Evolutionary conservation across 1,140 invertebrate genomes (phyloP).

Genomic region (Drosophila novamexicana): DNA sequence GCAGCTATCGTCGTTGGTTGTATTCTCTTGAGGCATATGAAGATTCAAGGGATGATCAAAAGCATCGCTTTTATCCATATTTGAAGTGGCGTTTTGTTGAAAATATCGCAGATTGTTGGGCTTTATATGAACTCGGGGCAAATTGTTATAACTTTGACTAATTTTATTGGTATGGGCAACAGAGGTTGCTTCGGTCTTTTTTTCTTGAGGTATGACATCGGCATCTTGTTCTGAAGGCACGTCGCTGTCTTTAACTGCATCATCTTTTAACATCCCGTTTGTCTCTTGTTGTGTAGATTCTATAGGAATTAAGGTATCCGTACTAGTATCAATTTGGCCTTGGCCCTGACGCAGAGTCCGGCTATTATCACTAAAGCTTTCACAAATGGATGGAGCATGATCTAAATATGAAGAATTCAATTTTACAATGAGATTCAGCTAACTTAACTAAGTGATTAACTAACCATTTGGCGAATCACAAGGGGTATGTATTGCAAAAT

Average conservation of each 20-base stretch:
- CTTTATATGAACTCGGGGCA: slow-evolving; percentile 68
- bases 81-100: slow-evolving; percentile 25
- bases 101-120: slow-evolving; percentile 40
- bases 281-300: slow-evolving; percentile 31
- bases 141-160: slow-evolving; percentile 63
- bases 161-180: slow-evolving; percentile 49
- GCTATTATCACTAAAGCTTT: slow-evolving; percentile 53
- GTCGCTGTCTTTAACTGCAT: slow-evolving; percentile 14
- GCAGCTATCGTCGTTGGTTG: background rate
- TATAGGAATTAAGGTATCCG: slow-evolving; percentile 84
- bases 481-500: slow-evolving; percentile 5
- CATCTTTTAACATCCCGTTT: slow-evolving; percentile 10
- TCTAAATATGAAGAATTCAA: slow-evolving; percentile 25
- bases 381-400: slow-evolving; percentile 39
- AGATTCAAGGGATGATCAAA: slow-evolving; percentile 43
- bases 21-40: slow-evolving; percentile 20
- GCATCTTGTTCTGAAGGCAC: slow-evolving; percentile 25
- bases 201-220: slow-evolving; percentile 35
- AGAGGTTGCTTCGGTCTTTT: slow-evolving; percentile 28
- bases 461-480: slow-evolving; percentile 40
- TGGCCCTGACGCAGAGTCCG: slow-evolving; percentile 55
- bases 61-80: slow-evolving; percentile 18
- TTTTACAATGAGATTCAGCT: background rate
- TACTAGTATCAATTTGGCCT: slow-evolving; percentile 84
- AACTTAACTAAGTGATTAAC: background rate